Conservation (phyloP, 2,113 vertebrate genomes). For the Okapia johnstoni region DNA sequence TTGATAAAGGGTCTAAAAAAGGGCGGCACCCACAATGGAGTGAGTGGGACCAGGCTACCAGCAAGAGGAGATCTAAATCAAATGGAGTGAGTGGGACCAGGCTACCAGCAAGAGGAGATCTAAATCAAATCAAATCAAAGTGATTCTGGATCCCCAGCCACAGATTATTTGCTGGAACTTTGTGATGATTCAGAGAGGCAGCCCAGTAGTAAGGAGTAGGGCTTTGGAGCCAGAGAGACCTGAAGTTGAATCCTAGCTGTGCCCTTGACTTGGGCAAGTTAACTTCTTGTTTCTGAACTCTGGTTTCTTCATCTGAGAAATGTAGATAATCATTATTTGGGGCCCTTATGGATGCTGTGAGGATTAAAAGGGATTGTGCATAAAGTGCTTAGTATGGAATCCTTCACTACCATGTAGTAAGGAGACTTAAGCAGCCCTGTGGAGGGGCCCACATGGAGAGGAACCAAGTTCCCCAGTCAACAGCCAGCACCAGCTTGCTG, state of each 20-base stretch:
- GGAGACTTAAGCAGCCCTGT: not conserved
- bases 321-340: not conserved
- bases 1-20: not conserved
- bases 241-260: not conserved
- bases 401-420: not conserved
- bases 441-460: not conserved
- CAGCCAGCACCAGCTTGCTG: not conserved
- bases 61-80: not conserved
- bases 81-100: not conserved
- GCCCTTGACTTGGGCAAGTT: not conserved
- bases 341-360: not conserved
- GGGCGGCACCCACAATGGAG: not conserved
- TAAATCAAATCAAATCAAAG: not conserved
- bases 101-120: not conserved
- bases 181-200: not conserved
- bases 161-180: not conserved
- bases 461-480: not conserved
- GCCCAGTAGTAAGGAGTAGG: not conserved
- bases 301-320: not conserved
- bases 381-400: not conserved
- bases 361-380: not conserved
- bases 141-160: not conserved
- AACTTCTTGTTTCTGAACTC: not conserved
- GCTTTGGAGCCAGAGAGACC: not conserved
- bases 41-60: not conserved